Conservation (phyloP, 2,797 vertebrate species). For the Euphonia xanthogaster region DNA sequence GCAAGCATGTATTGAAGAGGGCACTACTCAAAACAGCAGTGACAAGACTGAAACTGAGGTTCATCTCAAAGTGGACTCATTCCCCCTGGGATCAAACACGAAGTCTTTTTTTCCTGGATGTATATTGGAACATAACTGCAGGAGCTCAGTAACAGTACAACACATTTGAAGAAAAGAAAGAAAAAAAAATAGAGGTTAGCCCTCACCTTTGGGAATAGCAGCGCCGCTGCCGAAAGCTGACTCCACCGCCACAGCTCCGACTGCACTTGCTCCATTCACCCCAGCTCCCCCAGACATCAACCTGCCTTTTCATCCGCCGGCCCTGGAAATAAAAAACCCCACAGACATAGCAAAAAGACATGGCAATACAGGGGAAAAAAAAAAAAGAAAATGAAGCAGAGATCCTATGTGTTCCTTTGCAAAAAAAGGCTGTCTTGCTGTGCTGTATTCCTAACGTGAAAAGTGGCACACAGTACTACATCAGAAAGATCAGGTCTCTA, state of each 20-base stretch:
- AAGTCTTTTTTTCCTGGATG: not conserved
- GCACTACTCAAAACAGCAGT: not conserved
- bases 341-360: not conserved
- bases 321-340: conserved; percentile 10
- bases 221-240: conserved; percentile 81
- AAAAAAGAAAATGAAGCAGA: not conserved
- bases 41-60: not conserved
- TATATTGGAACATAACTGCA: not conserved
- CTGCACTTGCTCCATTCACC: conserved; percentile 87
- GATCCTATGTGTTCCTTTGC: not conserved
- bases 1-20: not conserved
- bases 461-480: not conserved
- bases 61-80: not conserved
- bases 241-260: conserved; percentile 88
- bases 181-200: not conserved
- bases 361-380: not conserved
- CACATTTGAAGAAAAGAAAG: not conserved
- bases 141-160: not conserved
- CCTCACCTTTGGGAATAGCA: conserved; percentile 88
- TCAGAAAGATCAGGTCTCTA: not conserved
- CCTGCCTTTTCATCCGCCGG: conserved; percentile 41
- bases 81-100: not conserved
- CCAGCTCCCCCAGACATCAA: conserved; percentile 88
- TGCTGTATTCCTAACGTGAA: not conserved
- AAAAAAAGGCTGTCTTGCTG: not conserved